Evolutionary conservation across 2,888 invertebrate species (phyloP).

Genomic region (Hipparchia semele): DNA sequence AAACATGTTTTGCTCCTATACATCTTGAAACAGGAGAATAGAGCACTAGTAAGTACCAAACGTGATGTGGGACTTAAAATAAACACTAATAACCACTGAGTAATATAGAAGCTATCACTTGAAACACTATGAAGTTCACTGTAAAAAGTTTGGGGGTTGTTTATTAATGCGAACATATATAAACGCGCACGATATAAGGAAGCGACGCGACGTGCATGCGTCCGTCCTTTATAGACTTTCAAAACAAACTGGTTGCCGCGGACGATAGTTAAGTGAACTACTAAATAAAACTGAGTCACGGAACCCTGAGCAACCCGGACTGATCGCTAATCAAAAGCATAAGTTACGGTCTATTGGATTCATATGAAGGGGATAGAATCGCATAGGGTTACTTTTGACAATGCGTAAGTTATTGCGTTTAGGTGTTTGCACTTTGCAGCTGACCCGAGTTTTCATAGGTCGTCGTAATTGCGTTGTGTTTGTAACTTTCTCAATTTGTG

Average conservation of each 20-base stretch:
- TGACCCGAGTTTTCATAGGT: background rate
- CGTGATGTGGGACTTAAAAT: constrained; percentile 56
- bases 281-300: constrained; percentile 70
- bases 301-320: constrained; percentile 69
- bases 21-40: constrained; percentile 61
- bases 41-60: constrained; percentile 59
- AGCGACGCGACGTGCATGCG: constrained; percentile 59
- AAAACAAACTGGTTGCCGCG: constrained; percentile 63
- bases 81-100: constrained; percentile 51
- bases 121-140: constrained; percentile 64
- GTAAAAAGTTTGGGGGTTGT: constrained; percentile 52
- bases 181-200: constrained; percentile 52
- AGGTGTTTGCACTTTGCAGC: background rate
- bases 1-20: constrained; percentile 73
- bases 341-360: constrained; percentile 65
- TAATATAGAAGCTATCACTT: constrained; percentile 43
- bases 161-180: constrained; percentile 51
- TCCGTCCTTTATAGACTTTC: constrained; percentile 59
- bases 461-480: too few species aligned
- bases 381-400: constrained; percentile 32
- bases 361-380: constrained; percentile 54
- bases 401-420: constrained; percentile 11
- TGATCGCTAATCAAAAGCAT: constrained; percentile 62
- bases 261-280: constrained; percentile 53
- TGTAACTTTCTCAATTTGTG: too few species aligned